Base-by-base conservation (phyloP, 2,113 vertebrate species). In the Leptobrachium ailaonicum region DNA sequence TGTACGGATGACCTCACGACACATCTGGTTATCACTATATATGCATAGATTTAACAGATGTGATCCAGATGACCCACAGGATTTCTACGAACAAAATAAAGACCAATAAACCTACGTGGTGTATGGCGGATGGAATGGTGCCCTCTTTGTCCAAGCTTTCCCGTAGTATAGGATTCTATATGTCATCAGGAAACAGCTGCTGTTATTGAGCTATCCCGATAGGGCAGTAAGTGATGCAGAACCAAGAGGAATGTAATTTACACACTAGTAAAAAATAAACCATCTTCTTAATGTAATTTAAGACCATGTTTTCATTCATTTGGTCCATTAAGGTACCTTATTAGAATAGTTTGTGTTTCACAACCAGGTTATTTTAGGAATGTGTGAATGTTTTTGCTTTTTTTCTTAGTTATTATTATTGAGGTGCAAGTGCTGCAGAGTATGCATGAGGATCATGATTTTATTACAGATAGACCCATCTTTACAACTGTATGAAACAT, bases 161-260 rank as follows among this genome's bases (percentile, higher is more conserved):
- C 67, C 47, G 68, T 74, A 32, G 20, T 32, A 32, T 80, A 44
- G 11, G 50, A 67, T 47, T 41, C 58, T 42, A 80, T 71, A 80
- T 73, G 47, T 80, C 77, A 73, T 73, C 41, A 80, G 78, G 78
- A 80, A 80, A 73, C 71, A 80, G 73, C 78, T 80, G 78, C 71
- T 68, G 63, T 68, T 71, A 41, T 44, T 60, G 47, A 58, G 78
- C 71, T 66, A 67, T 60, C 63, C 71, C 78, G n/a, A 56, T 53
- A 80, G 71, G 60, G 50, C 41, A 62, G 56, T 71, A 71, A 78
- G 76, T 63, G 63, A 66, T 80, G 71, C 71, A 58, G 63, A 80
- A 80, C 78, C 72, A 53, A 73, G 66, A 72, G 71, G 45, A 72
- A 73, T 73, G 77, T 70, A 73, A 80, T 80, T 74, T 73, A 80